Percentiles rank a stretch among this genome's conserved stretches.
Conservation (phyloP, 2,113 vertebrate genomes). For the Meriones unguiculatus region DNA sequence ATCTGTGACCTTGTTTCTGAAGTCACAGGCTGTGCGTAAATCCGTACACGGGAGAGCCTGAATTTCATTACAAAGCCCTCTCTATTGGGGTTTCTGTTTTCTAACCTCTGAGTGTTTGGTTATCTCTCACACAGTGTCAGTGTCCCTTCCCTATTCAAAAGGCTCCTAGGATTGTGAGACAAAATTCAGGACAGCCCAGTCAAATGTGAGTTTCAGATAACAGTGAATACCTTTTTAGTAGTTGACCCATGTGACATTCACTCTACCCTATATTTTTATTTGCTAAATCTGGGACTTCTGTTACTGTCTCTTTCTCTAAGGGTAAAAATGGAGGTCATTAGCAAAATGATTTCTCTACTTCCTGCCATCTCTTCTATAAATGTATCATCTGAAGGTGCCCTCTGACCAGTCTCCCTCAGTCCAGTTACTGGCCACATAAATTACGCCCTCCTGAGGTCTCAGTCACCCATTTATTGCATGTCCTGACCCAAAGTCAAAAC, state of each 20-base stretch:
- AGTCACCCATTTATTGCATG: background rate
- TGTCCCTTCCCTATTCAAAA: background rate
- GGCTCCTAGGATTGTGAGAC: background rate
- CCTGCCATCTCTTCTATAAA: background rate
- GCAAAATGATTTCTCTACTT: background rate
- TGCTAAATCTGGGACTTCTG: constrained; percentile 4
- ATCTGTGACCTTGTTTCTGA: constrained; percentile 46
- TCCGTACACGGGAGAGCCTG: background rate
- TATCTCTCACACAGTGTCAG: background rate
- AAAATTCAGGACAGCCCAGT: background rate
- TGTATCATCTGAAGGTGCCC: background rate
- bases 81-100: background rate
- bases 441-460: background rate
- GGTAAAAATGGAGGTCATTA: background rate
- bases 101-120: background rate
- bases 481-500: background rate
- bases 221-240: background rate
- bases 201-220: constrained; percentile 31
- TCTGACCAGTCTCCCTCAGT: background rate
- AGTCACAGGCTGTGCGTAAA: background rate
- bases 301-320: background rate
- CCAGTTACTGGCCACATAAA: background rate
- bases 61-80: background rate
- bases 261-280: constrained; percentile 29
- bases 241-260: background rate